phyloP scores from a whole-genome alignment of 1,140 invertebrate species.

The Drosophila albomicans region DNA sequence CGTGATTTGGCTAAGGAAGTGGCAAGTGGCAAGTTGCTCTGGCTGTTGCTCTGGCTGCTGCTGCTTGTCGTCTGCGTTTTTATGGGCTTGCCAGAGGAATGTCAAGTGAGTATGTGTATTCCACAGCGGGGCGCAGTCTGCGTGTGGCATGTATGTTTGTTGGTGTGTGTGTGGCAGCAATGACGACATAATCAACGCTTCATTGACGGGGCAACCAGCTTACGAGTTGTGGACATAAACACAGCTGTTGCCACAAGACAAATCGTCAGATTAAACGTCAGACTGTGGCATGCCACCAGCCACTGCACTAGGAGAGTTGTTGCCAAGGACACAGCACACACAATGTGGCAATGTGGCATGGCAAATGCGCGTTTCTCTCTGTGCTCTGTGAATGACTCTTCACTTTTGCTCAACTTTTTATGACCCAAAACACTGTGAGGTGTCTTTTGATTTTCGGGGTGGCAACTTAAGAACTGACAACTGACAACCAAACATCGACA shows the following conservation, averaged over 20 bases:
- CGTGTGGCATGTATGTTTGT: not conserved
- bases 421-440: not conserved
- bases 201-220: slow-evolving; percentile 50
- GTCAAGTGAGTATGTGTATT: slow-evolving; percentile 21
- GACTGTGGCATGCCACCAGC: slow-evolving; percentile 10
- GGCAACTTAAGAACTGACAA: too few species aligned
- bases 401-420: slow-evolving; percentile 45
- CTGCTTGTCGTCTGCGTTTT: slow-evolving; percentile 17
- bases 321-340: slow-evolving; percentile 2
- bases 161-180: slow-evolving; percentile 32
- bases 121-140: slow-evolving; percentile 5
- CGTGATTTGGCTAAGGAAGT: slow-evolving; percentile 26
- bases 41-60: not conserved
- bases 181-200: slow-evolving; percentile 79
- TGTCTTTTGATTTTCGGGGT: not conserved
- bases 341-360: not conserved
- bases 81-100: slow-evolving; percentile 18
- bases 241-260: slow-evolving; percentile 54
- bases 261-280: slow-evolving; percentile 51
- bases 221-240: slow-evolving; percentile 49
- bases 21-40: slow-evolving; percentile 5
- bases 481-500: too few species aligned
- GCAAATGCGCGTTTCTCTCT: not conserved
- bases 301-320: not conserved
- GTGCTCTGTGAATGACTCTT: slow-evolving; percentile 24